Evolutionary conservation across 2,113 vertebrate genomes (phyloP), one percentile per base, ranked within the genome.

Genomic region (Nymphicus hollandicus): DNA sequence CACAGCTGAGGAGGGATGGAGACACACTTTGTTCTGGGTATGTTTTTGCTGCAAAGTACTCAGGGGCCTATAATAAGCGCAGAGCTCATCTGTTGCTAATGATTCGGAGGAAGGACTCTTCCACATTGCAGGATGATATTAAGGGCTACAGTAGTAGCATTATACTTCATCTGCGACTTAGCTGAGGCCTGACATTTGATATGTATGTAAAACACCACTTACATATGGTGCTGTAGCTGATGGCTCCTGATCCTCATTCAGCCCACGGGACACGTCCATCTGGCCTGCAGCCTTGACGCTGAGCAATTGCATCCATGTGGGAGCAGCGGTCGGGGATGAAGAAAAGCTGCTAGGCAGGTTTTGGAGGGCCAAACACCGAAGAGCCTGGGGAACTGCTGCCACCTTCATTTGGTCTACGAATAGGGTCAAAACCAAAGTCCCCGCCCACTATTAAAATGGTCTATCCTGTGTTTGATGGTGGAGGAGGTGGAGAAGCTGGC

Each of bases 161-260:
- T 65, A 50, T 72, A 76, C 61, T 74, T 95, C 83, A 82, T 93
- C 91, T 94, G 90, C 0, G 10, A 63, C 92, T 88, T 41, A 77
- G 81, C 73, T 61, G 56, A 89, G 81, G 74, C 78, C 52, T 86
- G 95, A 95, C 93, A 95, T 93, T 88, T 60, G 92, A 80, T 93
- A 89, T 4, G 58, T 77, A 66, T 92, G 86, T 91, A 95, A 92
- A 93, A 94, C 86, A 93, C 53, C 92, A 55, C 86, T 92, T 76
- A 91, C 89, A 89, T 19, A 81, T 89, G 91, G 81, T 66, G 73
- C 83, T 89, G 86, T 61, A 91, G 89, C 91, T 80, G 41, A 85
- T 79, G 92, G 73, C 65, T 96, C 61, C 89, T 56, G 94, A 73
- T 81, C 91, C 1, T 15, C 77, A 4, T 4, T 18, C 77, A 91